Evolutionary conservation across 2,113 vertebrate genomes (phyloP).

Genomic region (Malaclemys terrapin): DNA sequence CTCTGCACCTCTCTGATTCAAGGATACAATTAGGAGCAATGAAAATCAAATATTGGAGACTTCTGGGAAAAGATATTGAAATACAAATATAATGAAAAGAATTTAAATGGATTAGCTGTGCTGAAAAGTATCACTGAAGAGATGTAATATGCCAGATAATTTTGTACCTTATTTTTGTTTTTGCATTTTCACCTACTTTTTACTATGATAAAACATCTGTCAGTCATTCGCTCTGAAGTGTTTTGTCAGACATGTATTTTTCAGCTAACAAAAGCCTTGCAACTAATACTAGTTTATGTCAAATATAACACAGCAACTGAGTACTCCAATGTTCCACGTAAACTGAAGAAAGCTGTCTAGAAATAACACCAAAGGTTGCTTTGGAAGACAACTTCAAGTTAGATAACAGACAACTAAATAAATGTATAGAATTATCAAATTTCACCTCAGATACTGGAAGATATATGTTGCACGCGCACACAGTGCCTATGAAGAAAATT

Average conservation of each 20-base stretch:
- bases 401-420: not conserved
- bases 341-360: not conserved
- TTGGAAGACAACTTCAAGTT: not conserved
- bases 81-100: not conserved
- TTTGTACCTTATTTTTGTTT: not conserved
- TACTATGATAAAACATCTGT: not conserved
- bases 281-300: not conserved
- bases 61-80: not conserved
- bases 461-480: too few relatives aligned
- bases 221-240: not conserved
- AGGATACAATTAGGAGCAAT: not conserved
- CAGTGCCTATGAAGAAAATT: too few relatives aligned
- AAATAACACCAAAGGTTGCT: not conserved
- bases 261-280: not conserved
- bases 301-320: not conserved
- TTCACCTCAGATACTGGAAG: too few relatives aligned
- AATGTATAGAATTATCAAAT: not conserved
- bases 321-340: not conserved
- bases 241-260: not conserved
- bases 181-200: not conserved
- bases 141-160: not conserved
- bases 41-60: not conserved
- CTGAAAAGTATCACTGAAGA: not conserved
- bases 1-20: not conserved
- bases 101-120: not conserved